phyloP scores from a whole-genome alignment of 2,888 invertebrate species.

The Lucinisca nassula region DNA sequence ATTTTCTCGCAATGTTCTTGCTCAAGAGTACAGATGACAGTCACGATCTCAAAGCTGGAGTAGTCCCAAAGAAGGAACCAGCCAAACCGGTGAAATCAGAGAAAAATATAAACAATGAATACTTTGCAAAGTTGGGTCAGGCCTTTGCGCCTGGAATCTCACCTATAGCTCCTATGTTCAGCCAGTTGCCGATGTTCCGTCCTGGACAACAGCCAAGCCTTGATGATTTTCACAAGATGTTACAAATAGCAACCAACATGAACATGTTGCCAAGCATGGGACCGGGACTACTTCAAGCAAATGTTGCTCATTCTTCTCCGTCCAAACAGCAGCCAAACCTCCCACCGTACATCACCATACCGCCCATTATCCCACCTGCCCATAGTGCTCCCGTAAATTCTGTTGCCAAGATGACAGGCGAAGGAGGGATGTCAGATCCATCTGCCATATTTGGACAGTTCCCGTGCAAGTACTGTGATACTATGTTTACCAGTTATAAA shows the following conservation, averaged over 20 bases:
- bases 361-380: slow-evolving; percentile 46
- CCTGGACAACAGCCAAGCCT: slow-evolving; percentile 61
- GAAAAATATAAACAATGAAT: slow-evolving; percentile 77
- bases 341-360: slow-evolving; percentile 7
- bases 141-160: slow-evolving; percentile 65
- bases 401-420: slow-evolving; percentile 55
- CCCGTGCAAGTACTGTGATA: slow-evolving; percentile 96
- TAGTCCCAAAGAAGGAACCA: slow-evolving; percentile 43
- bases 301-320: slow-evolving; percentile 35
- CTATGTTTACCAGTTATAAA: slow-evolving; percentile 95
- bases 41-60: slow-evolving; percentile 27
- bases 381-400: neutral
- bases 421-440: neutral
- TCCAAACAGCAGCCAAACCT: slow-evolving; percentile 29
- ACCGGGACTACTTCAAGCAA: slow-evolving; percentile 34
- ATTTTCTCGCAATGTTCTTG: slow-evolving; percentile 94
- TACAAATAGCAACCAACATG: slow-evolving; percentile 73
- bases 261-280: slow-evolving; percentile 70
- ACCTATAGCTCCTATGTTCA: slow-evolving; percentile 62
- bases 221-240: slow-evolving; percentile 72
- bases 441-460: slow-evolving; percentile 91
- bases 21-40: slow-evolving; percentile 88
- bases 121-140: slow-evolving; percentile 78
- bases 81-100: slow-evolving; percentile 64
- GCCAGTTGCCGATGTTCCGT: slow-evolving; percentile 63